A percentile compares a stretch with the other conserved stretches of the same genome.
Conservation (phyloP, 2,113 vertebrate species). For the Echinops telfairi region DNA sequence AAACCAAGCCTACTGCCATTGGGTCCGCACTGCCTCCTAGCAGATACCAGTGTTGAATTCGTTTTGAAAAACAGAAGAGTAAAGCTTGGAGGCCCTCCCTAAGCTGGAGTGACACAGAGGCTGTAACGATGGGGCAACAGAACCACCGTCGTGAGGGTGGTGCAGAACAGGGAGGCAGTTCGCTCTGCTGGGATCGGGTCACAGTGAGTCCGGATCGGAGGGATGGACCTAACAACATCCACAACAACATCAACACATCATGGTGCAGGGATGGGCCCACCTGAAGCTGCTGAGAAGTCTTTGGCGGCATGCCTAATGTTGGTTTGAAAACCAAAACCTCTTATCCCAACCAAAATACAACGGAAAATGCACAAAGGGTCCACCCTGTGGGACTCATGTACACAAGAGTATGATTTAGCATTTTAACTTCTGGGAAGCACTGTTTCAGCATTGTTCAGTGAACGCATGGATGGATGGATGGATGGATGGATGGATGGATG, state of each 20-base stretch:
- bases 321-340: not conserved
- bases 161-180: too few species aligned
- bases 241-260: not conserved
- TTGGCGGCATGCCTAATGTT: not conserved
- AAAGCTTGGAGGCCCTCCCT: conserved; percentile 31
- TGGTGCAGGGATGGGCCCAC: not conserved
- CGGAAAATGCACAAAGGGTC: conserved; percentile 17
- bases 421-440: conserved; percentile 1
- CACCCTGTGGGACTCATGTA: not conserved
- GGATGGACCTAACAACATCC: too few species aligned
- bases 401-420: not conserved
- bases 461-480: conserved; percentile 26
- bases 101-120: not conserved
- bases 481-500: conserved; percentile 46
- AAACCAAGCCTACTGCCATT: too few species aligned
- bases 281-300: not conserved
- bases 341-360: not conserved
- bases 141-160: too few species aligned
- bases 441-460: not conserved
- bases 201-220: too few species aligned
- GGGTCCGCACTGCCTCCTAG: not conserved
- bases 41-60: conserved; percentile 18
- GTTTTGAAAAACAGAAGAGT: conserved; percentile 44
- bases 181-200: too few species aligned
- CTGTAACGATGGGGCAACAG: too few species aligned